Base-by-base conservation (phyloP, 2,113 vertebrate species). In the Melanostigma gelatinosum region DNA sequence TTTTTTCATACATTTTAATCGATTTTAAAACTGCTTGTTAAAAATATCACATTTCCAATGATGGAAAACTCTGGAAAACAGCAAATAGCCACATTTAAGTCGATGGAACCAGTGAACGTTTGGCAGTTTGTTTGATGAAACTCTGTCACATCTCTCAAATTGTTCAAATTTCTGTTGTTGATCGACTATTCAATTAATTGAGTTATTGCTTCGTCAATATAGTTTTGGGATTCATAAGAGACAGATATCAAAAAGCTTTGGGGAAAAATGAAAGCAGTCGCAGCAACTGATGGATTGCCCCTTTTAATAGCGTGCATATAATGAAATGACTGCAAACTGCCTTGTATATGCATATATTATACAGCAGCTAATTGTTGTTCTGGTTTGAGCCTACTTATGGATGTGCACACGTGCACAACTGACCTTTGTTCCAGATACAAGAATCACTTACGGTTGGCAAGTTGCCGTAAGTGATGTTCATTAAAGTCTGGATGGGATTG, bases 371-470 rank as follows among this genome's bases (percentile, higher is more conserved):
- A 18, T 18, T 61, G 8, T 61, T 67, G 34, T 63, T 75, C 22
- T 63, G 48, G 22, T 22, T 18, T 24, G 13, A 52, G 48, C 46
- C 36, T 70, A 34, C 63, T 77, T 58, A 36, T 32, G 55, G 73
- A 24, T 50, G 11, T 48, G 48, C 46, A 44, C 24, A 50, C 22
- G 10, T 40, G 54, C 55, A 42, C 18, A 44, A 61, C 32, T 46
- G 50, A 40, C 10, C 22, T 63, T 57, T 22, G 32, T 32, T 75
- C 24, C 71, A 55, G 57, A 6, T 38, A 68, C 24, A 66, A 61
- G 63, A 6, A 44, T 88, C 61, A 58, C 54, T 79, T 78, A 78
- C 66, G 75, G 72, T 66, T 82, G 77, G 83, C 36, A 61, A 27
- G 48, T 60, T 58, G 27, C 34, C 55, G 24, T 13, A 60, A 77